A percentile compares a stretch with the other conserved stretches of the same genome.
Conservation (phyloP, 2,797 vertebrate genomes). For the Uromys caudimaculatus region DNA sequence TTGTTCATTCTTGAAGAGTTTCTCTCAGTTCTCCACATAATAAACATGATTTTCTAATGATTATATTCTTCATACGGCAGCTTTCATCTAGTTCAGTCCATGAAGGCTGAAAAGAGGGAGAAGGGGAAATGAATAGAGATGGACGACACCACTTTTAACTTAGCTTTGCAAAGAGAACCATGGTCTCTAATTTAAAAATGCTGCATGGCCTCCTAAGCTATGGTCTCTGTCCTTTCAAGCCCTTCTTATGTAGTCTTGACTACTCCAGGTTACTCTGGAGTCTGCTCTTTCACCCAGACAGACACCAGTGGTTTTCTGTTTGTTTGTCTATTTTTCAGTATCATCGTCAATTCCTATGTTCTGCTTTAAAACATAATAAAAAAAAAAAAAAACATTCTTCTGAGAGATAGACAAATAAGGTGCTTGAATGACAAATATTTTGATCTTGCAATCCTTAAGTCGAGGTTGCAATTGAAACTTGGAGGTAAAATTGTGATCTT, state of each 20-base stretch:
- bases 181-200: neutral
- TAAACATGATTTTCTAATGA: conserved; percentile 65
- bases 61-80: neutral
- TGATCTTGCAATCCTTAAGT: neutral
- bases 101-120: neutral
- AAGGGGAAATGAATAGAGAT: neutral
- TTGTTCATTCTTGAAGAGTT: conserved; percentile 21
- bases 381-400: neutral
- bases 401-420: neutral
- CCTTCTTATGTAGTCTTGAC: neutral
- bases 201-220: neutral
- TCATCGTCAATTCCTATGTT: neutral
- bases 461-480: neutral
- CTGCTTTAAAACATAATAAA: neutral
- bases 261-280: neutral
- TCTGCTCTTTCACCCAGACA: neutral
- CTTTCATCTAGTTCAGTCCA: conserved; percentile 28
- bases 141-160: conserved; percentile 2
- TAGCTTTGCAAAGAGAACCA: neutral
- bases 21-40: conserved; percentile 32
- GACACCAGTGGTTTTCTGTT: neutral
- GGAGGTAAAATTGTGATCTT: neutral
- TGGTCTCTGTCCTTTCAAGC: neutral
- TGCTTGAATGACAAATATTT: neutral
- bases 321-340: neutral